phyloP scores from a whole-genome alignment of 2,113 vertebrate species.

The Toxostoma redivivum region DNA sequence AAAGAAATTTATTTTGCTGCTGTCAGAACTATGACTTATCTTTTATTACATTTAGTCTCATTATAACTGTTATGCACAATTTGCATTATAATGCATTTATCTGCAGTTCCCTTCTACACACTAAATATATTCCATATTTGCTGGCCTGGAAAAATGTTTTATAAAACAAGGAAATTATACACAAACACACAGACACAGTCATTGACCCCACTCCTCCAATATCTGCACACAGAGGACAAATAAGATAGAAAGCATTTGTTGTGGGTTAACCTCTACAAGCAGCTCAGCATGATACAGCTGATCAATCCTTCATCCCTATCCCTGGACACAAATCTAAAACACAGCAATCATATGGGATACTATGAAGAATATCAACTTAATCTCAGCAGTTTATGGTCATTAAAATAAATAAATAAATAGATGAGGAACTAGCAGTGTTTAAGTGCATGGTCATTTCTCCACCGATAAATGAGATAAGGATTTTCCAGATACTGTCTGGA shows the following conservation, averaged over 20 bases:
- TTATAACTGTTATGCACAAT: not conserved
- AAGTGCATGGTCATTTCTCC: fast-evolving
- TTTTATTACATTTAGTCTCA: not conserved
- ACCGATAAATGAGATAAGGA: not conserved
- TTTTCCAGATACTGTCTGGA: not conserved
- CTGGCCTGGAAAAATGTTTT: not conserved
- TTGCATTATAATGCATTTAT: not conserved
- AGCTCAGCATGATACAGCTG: not conserved
- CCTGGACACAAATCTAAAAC: not conserved
- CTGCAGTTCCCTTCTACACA: not conserved
- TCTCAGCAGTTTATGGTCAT: not conserved
- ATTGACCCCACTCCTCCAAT: not conserved
- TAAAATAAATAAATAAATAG: not conserved
- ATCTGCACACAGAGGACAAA: not conserved
- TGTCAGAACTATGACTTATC: not conserved
- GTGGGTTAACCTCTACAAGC: not conserved
- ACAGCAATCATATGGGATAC: not conserved
- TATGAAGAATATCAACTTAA: not conserved
- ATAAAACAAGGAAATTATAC: not conserved
- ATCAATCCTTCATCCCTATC: not conserved
- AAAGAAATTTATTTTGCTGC: not conserved
- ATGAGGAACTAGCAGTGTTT: not conserved
- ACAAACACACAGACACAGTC: not conserved
- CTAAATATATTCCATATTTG: not conserved
- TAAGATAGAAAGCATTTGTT: not conserved